Percentiles rank a stretch among this genome's conserved stretches.
Conservation (phyloP, 2,888 invertebrate species). For the Cataglyphis albicans region DNA sequence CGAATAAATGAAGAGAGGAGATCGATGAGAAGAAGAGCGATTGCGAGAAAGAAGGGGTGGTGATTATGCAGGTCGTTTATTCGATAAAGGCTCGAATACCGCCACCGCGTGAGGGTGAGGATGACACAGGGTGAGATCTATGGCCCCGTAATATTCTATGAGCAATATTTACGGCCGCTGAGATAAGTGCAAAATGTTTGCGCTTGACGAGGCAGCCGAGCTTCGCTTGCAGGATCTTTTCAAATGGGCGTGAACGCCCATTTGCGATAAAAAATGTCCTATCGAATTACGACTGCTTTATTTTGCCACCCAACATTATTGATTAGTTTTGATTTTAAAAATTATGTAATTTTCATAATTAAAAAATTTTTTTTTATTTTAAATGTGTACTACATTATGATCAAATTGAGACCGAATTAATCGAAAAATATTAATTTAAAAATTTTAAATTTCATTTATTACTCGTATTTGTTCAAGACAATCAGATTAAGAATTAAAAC, state of each 20-base stretch:
- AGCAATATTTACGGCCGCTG: conserved; percentile 82
- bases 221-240: conserved; percentile 58
- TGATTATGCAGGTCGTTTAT: conserved; percentile 80
- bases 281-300: conserved; percentile 47
- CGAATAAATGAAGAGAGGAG: conserved; percentile 56
- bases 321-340: background rate
- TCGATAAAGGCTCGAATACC: conserved; percentile 79
- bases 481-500: background rate
- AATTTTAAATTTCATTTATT: background rate
- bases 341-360: conserved; percentile 4
- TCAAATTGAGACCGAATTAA: background rate
- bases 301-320: background rate
- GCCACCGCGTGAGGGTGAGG: conserved; percentile 61
- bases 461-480: background rate
- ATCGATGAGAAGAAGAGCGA: conserved; percentile 59
- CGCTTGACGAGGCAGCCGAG: conserved; percentile 64
- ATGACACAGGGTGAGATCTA: conserved; percentile 77
- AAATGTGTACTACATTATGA: background rate
- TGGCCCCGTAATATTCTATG: conserved; percentile 83
- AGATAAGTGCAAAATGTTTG: conserved; percentile 83
- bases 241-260: conserved; percentile 49
- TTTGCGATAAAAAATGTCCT: conserved; percentile 54
- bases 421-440: background rate
- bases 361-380: background rate
- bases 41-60: conserved; percentile 63